Conservation (phyloP, 1,140 invertebrate genomes). For the Delia radicum region DNA sequence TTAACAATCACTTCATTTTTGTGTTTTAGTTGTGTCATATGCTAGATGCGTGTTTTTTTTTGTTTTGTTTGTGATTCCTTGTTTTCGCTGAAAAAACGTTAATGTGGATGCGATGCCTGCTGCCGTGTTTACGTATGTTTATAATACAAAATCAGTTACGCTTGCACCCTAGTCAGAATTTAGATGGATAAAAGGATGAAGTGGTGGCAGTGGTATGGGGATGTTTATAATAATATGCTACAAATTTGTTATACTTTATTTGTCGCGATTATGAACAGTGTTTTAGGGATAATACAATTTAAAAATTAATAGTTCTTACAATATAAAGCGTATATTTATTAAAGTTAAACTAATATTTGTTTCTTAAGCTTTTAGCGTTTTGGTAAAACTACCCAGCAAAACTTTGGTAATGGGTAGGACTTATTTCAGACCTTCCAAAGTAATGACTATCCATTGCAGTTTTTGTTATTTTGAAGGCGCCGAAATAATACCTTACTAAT, state of each 20-base stretch:
- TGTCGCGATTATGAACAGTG: not conserved
- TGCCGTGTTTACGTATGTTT: constrained; percentile 18
- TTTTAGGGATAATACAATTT: not conserved
- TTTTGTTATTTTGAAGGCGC: no score
- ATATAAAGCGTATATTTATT: no score
- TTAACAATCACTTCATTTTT: not conserved
- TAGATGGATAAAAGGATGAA: not conserved
- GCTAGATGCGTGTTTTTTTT: not conserved
- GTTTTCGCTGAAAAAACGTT: not conserved
- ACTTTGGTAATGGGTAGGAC: no score
- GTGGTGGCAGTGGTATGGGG: not conserved
- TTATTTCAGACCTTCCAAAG: no score
- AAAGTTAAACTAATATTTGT: no score
- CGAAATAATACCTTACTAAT: no score
- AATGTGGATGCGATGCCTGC: not conserved
- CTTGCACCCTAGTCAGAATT: not conserved
- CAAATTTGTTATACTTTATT: not conserved
- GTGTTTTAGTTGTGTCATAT: not conserved
- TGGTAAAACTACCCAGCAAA: no score
- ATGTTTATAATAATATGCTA: not conserved
- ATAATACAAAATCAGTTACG: constrained; percentile 17
- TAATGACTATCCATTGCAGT: no score
- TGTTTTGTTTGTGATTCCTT: not conserved
- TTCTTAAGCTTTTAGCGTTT: no score
- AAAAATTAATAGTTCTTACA: no score